phyloP scores from a whole-genome alignment of 2,797 vertebrate species.

The Acipenser oxyrinchus region DNA sequence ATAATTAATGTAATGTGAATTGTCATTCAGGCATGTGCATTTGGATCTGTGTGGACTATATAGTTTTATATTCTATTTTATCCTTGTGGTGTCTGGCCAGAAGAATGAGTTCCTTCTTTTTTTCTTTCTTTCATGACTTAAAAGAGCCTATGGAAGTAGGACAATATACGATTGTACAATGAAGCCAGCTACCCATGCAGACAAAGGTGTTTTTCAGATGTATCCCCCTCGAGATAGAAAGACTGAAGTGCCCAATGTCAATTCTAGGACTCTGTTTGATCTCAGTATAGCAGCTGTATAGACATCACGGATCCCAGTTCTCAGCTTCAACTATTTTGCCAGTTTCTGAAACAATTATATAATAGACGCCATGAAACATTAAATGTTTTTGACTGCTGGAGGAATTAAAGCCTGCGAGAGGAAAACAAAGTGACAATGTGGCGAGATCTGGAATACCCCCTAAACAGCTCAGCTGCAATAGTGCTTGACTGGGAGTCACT shows the following conservation, averaged over 20 bases:
- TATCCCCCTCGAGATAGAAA: constrained; percentile 19
- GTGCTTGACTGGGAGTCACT: constrained; percentile 33
- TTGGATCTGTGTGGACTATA: constrained; percentile 49
- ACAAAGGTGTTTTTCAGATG: constrained; percentile 21
- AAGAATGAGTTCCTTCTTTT: constrained; percentile 26
- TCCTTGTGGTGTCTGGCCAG: constrained; percentile 37
- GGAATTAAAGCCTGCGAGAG: constrained; percentile 47
- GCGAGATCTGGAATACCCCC: constrained; percentile 16
- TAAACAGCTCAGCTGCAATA: constrained; percentile 25
- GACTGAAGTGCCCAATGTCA: neutral
- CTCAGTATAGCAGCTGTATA: neutral
- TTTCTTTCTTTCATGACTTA: constrained; percentile 24
- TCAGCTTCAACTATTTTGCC: too few species aligned
- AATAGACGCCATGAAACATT: constrained; percentile 38
- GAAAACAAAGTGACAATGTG: constrained; percentile 30
- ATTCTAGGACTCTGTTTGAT: neutral
- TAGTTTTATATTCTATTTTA: constrained; percentile 61
- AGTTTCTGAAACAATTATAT: too few species aligned
- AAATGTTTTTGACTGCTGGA: constrained; percentile 57
- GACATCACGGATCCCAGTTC: neutral
- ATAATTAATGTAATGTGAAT: constrained; percentile 65
- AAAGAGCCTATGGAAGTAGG: constrained; percentile 42
- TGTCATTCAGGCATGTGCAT: constrained; percentile 57
- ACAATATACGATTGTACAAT: constrained; percentile 24
- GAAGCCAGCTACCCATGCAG: constrained; percentile 24